Evolutionary conservation across 92 coral and sea anemone genomes (phyloP), one percentile per base, ranked within the genome.

Genomic region (Phenganax marumi): DNA sequence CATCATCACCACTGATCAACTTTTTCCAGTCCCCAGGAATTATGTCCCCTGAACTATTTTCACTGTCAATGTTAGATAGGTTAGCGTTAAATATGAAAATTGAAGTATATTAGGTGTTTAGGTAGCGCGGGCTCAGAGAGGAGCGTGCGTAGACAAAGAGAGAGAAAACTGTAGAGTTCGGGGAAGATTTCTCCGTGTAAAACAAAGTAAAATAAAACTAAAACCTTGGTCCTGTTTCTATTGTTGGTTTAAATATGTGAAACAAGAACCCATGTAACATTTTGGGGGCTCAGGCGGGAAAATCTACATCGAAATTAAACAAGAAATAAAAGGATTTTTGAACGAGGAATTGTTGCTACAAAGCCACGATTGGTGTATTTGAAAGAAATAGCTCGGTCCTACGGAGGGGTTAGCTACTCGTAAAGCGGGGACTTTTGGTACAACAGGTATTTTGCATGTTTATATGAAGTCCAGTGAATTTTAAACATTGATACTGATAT

Each of bases 1-100:
- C 73, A 50, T 63, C 12, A 63, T 73, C 79, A 23, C n/a, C 13
- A 14, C 74, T 65, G 8, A 75, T 83, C 18, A 24, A 21, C 4
- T 21, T 53, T 73, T 83, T 58, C 87, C 83, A 84, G 66, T 73
- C 61, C 1, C 87, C 83, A 56, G 83, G 87, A 6, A 75, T 63
- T 4, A 76, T n/a, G 65, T 68, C 57, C 17, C 83, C 87, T 9
- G 74, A 74, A 16, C 68, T 81, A 63, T 84, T 39, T 57, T 76
- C 76, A 14, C 82, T 43, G 0, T 84, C 76, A 22, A 84, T 21
- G 49, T 25, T 68, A 10, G n/a, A 54, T 54, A 10, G n/a, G 60
- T 54, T 54, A 54, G 60, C n/a, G 60, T 10, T 54, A 54, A n/a
- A 10, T 54, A 10, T 54, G 12, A 10, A 10, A n/a, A 25, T 25